Conservation (phyloP, 2,888 invertebrate genomes). For the Lysandra bellargus region DNA sequence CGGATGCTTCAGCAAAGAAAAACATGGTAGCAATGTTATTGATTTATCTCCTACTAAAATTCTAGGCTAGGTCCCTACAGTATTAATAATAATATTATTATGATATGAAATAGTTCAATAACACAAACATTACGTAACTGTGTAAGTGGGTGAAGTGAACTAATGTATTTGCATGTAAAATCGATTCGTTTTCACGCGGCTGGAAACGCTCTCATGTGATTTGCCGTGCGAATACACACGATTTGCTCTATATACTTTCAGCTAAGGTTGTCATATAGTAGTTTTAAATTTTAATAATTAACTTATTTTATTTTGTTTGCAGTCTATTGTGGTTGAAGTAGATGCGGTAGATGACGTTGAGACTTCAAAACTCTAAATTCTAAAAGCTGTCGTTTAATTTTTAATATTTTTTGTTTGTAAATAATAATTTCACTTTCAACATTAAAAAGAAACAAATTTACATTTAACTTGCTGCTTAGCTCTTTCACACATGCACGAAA, state of each 20-base stretch:
- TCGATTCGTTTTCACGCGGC: slow-evolving; percentile 28
- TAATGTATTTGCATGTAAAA: slow-evolving; percentile 17
- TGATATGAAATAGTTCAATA: neutral
- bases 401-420: neutral
- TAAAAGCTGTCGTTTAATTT: too few relatives aligned
- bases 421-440: too few relatives aligned
- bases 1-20: too few relatives aligned
- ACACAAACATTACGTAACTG: neutral
- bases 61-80: too few relatives aligned
- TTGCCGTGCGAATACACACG: slow-evolving; percentile 25
- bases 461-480: too few relatives aligned
- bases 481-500: too few relatives aligned
- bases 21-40: too few relatives aligned
- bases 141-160: slow-evolving; percentile 7
- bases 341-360: too few relatives aligned
- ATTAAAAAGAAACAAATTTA: too few relatives aligned
- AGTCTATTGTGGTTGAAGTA: neutral
- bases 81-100: neutral
- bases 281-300: neutral
- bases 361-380: too few relatives aligned
- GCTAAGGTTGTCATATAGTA: neutral
- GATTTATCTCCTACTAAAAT: too few relatives aligned
- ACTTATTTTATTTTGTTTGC: neutral
- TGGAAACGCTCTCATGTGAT: slow-evolving; percentile 24
- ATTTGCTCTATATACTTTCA: slow-evolving; percentile 19